Conservation (phyloP, 92 coral and sea anemone genomes). For the Heteractis magnifica region DNA sequence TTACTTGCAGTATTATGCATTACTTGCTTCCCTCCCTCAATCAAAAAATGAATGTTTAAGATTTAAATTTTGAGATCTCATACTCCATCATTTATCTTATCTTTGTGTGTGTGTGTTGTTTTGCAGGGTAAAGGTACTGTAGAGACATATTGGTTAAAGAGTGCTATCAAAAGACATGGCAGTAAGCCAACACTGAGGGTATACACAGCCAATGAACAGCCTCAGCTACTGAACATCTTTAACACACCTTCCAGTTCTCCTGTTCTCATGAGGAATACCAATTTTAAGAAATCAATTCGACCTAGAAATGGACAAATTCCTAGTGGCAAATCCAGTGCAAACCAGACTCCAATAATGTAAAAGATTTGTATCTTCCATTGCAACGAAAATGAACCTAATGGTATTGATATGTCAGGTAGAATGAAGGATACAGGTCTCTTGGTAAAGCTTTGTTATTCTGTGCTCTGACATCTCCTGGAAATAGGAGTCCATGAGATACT, state of each 20-base stretch:
- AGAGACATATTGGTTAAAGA: slow-evolving; percentile 54
- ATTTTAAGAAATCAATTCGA: slow-evolving; percentile 17
- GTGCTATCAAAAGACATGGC: slow-evolving; percentile 22
- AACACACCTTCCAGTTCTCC: slow-evolving; percentile 38
- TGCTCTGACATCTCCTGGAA: no score
- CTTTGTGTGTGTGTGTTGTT: not conserved
- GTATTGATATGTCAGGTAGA: no score
- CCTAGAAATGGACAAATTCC: slow-evolving; percentile 32
- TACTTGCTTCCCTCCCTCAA: not conserved
- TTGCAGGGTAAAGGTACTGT: slow-evolving; percentile 68
- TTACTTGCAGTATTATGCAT: not conserved
- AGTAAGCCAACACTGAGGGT: slow-evolving; percentile 18
- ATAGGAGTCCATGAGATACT: no score
- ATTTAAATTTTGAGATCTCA: not conserved
- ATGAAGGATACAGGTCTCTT: not conserved
- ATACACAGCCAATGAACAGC: slow-evolving; percentile 24
- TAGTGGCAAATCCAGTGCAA: slow-evolving; percentile 9
- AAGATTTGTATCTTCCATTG: not conserved
- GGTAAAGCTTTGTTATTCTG: no score
- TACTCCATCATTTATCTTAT: not conserved
- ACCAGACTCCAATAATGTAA: slow-evolving; percentile 10
- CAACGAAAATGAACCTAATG: no score
- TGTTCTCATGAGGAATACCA: slow-evolving; percentile 20
- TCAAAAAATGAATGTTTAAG: no score
- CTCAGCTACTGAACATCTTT: slow-evolving; percentile 33